A percentile compares a stretch with the other conserved stretches of the same genome.
Evolutionary conservation across 2,113 vertebrate species (phyloP).

Genomic region (Hippocampus mohnikei): DNA sequence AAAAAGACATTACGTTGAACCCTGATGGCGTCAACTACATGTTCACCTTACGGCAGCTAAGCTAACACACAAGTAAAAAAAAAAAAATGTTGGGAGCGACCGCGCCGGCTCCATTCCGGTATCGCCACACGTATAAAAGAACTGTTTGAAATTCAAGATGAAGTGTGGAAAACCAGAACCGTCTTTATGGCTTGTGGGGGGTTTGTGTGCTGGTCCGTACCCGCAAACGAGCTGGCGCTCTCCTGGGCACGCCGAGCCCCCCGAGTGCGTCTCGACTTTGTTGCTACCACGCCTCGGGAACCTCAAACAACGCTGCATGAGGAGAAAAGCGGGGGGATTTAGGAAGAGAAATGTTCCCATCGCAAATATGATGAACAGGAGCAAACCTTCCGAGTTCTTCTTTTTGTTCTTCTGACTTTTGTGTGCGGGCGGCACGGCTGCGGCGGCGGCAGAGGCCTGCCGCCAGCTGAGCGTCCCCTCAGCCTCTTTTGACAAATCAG

Average conservation of each 20-base stretch:
- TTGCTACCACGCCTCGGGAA: slow-evolving; percentile 75
- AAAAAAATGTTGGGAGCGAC: slow-evolving; percentile 14
- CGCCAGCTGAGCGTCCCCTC: slow-evolving; percentile 59
- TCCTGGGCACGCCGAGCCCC: slow-evolving; percentile 12
- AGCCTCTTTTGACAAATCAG: slow-evolving; percentile 45
- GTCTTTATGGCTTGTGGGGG: slow-evolving; percentile 56
- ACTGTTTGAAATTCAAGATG: slow-evolving; percentile 15
- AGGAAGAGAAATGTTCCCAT: too few species aligned
- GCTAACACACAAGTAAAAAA: slow-evolving; percentile 28
- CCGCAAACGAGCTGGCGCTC: background rate
- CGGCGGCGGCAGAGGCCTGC: slow-evolving; percentile 58
- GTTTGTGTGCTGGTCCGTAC: slow-evolving; percentile 61
- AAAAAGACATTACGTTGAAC: slow-evolving; percentile 17
- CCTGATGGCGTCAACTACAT: slow-evolving; percentile 51
- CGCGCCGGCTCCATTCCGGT: slow-evolving; percentile 26
- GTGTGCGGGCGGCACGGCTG: slow-evolving; percentile 67
- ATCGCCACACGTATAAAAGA: slow-evolving; percentile 31
- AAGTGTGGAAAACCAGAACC: slow-evolving; percentile 23
- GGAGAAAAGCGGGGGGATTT: background rate
- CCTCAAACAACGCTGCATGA: slow-evolving; percentile 61
- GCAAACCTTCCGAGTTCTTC: slow-evolving; percentile 80
- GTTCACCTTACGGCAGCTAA: slow-evolving; percentile 15
- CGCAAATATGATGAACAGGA: background rate
- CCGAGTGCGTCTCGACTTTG: slow-evolving; percentile 29
- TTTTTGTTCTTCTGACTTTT: slow-evolving; percentile 82